A percentile compares a stretch with the other conserved stretches of the same genome.
Evolutionary conservation across 2,888 invertebrate species (phyloP).

Genomic region (Glaucopsyche alexis): DNA sequence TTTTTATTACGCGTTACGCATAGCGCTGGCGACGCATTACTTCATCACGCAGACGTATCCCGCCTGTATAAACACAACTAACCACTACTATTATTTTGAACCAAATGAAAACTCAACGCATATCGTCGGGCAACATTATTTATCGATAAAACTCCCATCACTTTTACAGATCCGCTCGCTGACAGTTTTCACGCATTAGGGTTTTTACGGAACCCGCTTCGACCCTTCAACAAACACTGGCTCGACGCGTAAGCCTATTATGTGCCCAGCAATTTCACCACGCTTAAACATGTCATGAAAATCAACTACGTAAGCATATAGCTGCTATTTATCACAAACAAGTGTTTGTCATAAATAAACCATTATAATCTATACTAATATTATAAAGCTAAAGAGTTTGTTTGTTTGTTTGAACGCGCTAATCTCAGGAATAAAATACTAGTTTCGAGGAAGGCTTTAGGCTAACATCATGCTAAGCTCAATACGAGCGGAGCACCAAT

Average conservation of each 20-base stretch:
- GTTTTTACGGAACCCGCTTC: conserved; percentile 57
- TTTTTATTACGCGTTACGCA: no score
- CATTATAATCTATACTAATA: no score
- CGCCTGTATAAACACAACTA: no score
- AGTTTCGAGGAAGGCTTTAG: no score
- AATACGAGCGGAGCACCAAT: no score
- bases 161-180: conserved; percentile 53
- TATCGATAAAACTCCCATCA: conserved; percentile 35
- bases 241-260: conserved; percentile 41
- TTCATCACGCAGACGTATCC: no score
- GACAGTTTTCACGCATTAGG: conserved; percentile 67
- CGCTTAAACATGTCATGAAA: conserved; percentile 38
- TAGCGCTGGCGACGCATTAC: no score
- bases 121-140: neutral
- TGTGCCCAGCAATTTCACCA: conserved; percentile 39
- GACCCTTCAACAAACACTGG: conserved; percentile 50
- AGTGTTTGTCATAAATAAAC: neutral
- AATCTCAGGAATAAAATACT: no score
- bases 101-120: neutral
- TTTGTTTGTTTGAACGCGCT: no score
- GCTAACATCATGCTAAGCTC: no score
- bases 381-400: no score
- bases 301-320: conserved; percentile 29
- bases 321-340: neutral
- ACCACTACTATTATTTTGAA: neutral